Evolutionary conservation across 1,140 invertebrate genomes (phyloP).

Genomic region (Whitmania pigra): DNA sequence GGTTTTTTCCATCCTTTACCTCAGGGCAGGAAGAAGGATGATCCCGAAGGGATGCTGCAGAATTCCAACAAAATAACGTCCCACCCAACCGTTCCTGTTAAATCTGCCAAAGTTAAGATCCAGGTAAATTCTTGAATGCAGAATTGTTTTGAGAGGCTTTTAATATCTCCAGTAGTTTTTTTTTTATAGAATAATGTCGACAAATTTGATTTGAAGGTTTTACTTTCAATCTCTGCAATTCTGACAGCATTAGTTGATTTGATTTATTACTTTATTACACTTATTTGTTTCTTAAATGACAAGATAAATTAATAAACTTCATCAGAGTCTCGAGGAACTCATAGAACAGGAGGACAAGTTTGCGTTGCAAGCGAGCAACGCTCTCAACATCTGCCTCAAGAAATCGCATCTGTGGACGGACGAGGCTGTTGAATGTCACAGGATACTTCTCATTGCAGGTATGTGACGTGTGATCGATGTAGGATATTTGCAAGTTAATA

Average conservation of each 20-base stretch:
- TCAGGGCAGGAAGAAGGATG: not conserved
- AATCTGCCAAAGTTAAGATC: not conserved
- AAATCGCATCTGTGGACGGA: not conserved
- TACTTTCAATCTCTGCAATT: not conserved
- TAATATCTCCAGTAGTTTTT: not conserved
- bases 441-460: constrained; percentile 11
- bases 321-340: not conserved
- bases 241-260: too few species aligned
- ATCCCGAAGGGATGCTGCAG: not conserved
- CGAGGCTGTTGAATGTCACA: constrained; percentile 1
- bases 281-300: not conserved
- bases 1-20: too few species aligned
- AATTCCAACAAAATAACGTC: not conserved
- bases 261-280: too few species aligned
- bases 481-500: too few species aligned
- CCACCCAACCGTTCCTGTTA: not conserved
- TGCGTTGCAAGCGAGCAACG: not conserved
- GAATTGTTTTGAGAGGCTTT: too few species aligned
- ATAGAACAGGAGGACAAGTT: constrained; percentile 9
- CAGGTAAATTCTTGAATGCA: not conserved
- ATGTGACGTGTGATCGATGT: not conserved
- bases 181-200: not conserved
- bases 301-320: not conserved
- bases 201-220: not conserved
- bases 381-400: not conserved